phyloP scores from a whole-genome alignment of 1,140 invertebrate species.

The Drusus annulatus region DNA sequence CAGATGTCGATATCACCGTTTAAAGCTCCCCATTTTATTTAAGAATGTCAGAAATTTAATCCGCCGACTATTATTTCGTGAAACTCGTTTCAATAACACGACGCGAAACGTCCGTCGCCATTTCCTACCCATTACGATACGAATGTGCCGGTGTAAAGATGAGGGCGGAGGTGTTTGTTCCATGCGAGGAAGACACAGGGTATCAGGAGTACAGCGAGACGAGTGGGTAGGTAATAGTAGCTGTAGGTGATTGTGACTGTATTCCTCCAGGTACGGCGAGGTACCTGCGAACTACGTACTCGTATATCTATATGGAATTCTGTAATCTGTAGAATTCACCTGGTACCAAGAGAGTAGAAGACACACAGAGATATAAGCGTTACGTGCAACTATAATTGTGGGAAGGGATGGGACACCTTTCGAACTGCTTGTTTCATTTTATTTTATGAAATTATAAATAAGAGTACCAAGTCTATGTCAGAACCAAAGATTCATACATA shows the following conservation, averaged over 20 bases:
- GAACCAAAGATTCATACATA: too few species aligned
- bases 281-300: background rate
- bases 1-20: too few species aligned
- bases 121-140: slow-evolving; percentile 17
- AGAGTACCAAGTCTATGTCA: too few species aligned
- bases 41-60: too few species aligned
- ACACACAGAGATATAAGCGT: slow-evolving; percentile 49
- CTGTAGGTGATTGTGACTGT: background rate
- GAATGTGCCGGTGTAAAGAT: slow-evolving; percentile 18
- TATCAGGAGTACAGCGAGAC: too few species aligned
- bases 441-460: too few species aligned
- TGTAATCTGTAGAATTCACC: slow-evolving; percentile 59
- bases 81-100: background rate
- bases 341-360: slow-evolving; percentile 56
- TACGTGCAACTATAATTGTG: slow-evolving; percentile 58
- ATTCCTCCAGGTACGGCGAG: background rate
- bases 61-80: too few species aligned
- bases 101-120: slow-evolving; percentile 19
- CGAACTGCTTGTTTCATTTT: background rate
- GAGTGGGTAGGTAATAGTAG: too few species aligned
- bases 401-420: slow-evolving; percentile 44
- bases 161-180: slow-evolving; percentile 26
- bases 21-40: too few species aligned
- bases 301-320: slow-evolving; percentile 51
- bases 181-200: too few species aligned